Conservation (phyloP, 2,797 vertebrate species). For the Acrossocheilus fasciatus region DNA sequence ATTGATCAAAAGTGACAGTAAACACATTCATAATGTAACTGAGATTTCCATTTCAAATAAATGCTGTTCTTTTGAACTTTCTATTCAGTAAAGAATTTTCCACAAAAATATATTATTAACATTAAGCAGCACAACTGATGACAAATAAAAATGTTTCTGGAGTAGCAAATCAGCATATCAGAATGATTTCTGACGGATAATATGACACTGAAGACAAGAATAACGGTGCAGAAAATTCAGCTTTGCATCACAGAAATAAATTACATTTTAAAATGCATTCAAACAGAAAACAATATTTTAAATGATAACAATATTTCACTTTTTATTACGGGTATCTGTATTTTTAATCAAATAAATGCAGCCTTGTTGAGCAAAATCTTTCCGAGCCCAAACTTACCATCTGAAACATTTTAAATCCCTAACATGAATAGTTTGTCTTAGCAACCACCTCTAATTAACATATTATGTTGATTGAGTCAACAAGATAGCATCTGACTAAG, state of each 20-base stretch:
- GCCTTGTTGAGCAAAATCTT: not conserved
- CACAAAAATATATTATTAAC: not conserved
- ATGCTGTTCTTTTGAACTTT: not conserved
- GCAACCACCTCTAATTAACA: conserved; percentile 23
- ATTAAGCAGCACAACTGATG: too few relatives aligned
- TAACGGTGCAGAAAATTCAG: not conserved
- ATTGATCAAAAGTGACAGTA: not conserved
- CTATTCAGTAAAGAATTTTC: not conserved
- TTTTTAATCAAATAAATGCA: not conserved
- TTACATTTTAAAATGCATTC: not conserved
- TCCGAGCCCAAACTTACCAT: not conserved
- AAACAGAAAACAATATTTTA: not conserved
- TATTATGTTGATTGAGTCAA: conserved; percentile 27
- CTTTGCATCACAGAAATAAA: not conserved
- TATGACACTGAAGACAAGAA: not conserved
- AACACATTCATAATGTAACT: not conserved
- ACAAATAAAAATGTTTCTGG: not conserved
- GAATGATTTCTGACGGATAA: not conserved
- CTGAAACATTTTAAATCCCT: not conserved
- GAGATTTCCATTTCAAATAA: not conserved
- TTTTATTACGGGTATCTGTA: not conserved
- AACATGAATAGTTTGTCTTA: not conserved
- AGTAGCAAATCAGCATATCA: not conserved
- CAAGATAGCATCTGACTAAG: conserved; percentile 30
- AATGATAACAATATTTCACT: not conserved